Conservation (phyloP, 2,797 vertebrate species). For the Epinephelus coioides region DNA sequence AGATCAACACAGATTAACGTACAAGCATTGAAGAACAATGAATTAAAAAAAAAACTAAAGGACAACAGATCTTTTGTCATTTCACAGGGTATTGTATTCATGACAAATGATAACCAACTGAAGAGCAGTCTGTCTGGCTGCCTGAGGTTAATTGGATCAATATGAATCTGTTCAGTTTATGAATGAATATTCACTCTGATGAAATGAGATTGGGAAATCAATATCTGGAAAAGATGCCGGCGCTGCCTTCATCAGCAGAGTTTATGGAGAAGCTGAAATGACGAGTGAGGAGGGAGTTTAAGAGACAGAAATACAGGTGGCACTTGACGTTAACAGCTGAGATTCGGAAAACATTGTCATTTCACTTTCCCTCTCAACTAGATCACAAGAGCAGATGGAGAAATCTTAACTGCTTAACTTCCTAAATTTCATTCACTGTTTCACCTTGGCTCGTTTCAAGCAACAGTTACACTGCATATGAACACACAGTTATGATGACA, state of each 20-base stretch:
- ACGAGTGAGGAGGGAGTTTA: not conserved
- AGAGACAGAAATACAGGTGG: not conserved
- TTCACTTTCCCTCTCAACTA: not conserved
- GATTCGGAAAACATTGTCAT: not conserved
- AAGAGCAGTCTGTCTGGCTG: slow-evolving; percentile 11
- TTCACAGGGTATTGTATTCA: not conserved
- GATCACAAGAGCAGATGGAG: not conserved
- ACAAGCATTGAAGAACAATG: not conserved
- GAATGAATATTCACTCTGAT: slow-evolving; percentile 37
- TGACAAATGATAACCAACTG: slow-evolving; percentile 13
- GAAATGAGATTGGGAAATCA: slow-evolving; percentile 51
- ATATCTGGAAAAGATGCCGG: slow-evolving; percentile 6
- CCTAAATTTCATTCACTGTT: not conserved
- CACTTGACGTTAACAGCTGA: not conserved
- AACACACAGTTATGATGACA: not conserved
- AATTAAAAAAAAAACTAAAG: not conserved
- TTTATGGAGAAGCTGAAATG: slow-evolving; percentile 13
- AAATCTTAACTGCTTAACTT: not conserved
- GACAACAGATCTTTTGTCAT: not conserved
- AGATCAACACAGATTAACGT: slow-evolving; percentile 12
- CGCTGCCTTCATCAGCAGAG: slow-evolving; percentile 7
- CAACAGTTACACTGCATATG: not conserved
- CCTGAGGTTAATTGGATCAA: slow-evolving; percentile 30
- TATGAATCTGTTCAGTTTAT: slow-evolving; percentile 22
- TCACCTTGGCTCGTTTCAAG: not conserved